These are phyloP conservation scores for Bufo gargarizans DNA, from an alignment of 2,113 vertebrate species.

Conservation along the genomic window DNA sequence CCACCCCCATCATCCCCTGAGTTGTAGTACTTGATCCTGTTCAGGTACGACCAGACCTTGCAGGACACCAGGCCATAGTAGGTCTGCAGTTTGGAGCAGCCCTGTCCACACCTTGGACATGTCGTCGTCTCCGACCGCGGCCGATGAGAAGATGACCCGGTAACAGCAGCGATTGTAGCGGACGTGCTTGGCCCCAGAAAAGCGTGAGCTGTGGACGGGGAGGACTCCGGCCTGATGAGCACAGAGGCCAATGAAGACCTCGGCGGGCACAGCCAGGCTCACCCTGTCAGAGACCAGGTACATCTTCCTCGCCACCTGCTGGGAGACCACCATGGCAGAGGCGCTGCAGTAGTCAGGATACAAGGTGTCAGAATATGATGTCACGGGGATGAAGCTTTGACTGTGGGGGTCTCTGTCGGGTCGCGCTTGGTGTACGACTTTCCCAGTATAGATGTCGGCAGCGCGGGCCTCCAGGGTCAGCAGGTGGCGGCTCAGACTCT, in stretches of 20 bases:
- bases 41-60: constrained; percentile 85
- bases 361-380: constrained; percentile 74
- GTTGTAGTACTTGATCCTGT: constrained; percentile 75
- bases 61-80: constrained; percentile 88
- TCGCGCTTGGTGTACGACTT: constrained; percentile 76
- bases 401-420: constrained; percentile 77
- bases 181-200: constrained; percentile 83
- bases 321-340: constrained; percentile 81
- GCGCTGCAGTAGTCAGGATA: constrained; percentile 86
- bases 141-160: constrained; percentile 87
- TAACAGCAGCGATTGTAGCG: constrained; percentile 91
- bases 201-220: constrained; percentile 85
- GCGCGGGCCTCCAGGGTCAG: constrained; percentile 77
- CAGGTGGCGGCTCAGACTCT: constrained; percentile 77
- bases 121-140: constrained; percentile 67
- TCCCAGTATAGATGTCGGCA: constrained; percentile 83
- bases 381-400: constrained; percentile 71
- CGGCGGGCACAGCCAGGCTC: constrained; percentile 66
- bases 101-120: constrained; percentile 75
- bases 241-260: constrained; percentile 84
- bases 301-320: constrained; percentile 85
- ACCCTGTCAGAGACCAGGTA: constrained; percentile 74
- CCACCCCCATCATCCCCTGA: constrained; percentile 61
- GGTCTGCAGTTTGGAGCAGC: constrained; percentile 81
- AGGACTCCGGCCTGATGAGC: constrained; percentile 78